Evolutionary conservation across 30 jellyfish, hydroid and myxozoan species (phyloP), one percentile per base, ranked within the genome.

Genomic region (Hydractinia echinata): DNA sequence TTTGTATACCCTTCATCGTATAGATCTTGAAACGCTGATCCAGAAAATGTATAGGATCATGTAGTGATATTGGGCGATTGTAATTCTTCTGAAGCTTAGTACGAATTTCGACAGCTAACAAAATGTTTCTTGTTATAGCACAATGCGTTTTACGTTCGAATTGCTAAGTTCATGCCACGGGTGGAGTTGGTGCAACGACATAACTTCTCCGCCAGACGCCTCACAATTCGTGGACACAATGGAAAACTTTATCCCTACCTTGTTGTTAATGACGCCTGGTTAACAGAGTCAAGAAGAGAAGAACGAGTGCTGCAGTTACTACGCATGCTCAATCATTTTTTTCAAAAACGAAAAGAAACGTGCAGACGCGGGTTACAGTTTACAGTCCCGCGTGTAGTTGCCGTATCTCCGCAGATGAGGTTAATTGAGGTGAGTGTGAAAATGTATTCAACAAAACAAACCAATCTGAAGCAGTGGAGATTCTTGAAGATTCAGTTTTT

Each of bases 361-460:
- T 86, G 96, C 8, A 81, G 95, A 30, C 83, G 99, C 10, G 96
- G 89, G 67, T 78, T 93, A 48, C 99, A 93, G 67, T 93, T 93
- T 82, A 83, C 89, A 39, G 96, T 93, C 16, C 99, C 99, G 53
- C 92, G 99, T 52, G 96, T 93, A 5, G 99, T 93, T 52, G 99
- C 99, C 20, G 96, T 93, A 30, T 93, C 99, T 5, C 99, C 99
- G 20, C 99, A 93, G 56, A 87, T 87, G 96, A 67, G 99, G 61
- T 73, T 93, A 15, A 86, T 93, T 16, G 99, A 93, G 96, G 99
- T 93, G 66, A 16, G 67, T 11, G 44, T 30, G 2, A 30, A 30
- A 30, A 30, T 30, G 44, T 30, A 30, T 30, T 30, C 44, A 30
- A 30, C 44, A 30, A 30, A 30, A 30, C 44, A 30, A 30, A 30